Evolutionary conservation across 2,888 invertebrate genomes (phyloP).

Genomic region (Philopedon plagiatum): DNA sequence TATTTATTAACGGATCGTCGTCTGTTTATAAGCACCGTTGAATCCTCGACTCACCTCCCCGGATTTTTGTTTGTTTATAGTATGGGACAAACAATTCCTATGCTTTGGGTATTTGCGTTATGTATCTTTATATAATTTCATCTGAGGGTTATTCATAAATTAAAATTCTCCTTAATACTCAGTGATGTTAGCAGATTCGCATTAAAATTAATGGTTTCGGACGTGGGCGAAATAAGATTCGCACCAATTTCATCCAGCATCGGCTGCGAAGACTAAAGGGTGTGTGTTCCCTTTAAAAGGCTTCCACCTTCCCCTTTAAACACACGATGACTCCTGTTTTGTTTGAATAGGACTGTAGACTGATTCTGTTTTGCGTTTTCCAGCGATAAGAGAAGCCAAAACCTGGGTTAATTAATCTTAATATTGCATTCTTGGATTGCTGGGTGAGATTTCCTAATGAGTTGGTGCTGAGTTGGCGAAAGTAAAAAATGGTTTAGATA

Average conservation of each 20-base stretch:
- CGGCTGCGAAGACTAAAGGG: constrained; percentile 32
- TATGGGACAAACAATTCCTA: no score
- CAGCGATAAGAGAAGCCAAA: constrained; percentile 60
- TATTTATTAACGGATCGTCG: no score
- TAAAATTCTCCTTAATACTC: neutral
- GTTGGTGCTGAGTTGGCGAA: constrained; percentile 34
- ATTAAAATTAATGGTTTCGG: constrained; percentile 63
- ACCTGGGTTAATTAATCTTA: constrained; percentile 66
- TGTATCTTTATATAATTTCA: no score
- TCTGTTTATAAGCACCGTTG: no score
- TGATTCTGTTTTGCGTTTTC: constrained; percentile 56
- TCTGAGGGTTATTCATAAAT: neutral
- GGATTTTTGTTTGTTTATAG: no score
- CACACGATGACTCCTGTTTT: constrained; percentile 65
- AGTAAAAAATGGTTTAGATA: neutral
- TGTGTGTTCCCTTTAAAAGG: constrained; percentile 18
- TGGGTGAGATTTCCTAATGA: constrained; percentile 47
- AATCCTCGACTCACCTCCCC: no score
- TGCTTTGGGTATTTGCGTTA: no score
- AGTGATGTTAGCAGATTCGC: constrained; percentile 63
- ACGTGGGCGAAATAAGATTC: constrained; percentile 55
- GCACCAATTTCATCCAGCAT: constrained; percentile 52
- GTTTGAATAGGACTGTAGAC: constrained; percentile 66
- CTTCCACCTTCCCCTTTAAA: constrained; percentile 51
- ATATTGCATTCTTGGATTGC: constrained; percentile 67